Conservation (phyloP, 2,113 vertebrate species). For the Salvelinus alpinus region DNA sequence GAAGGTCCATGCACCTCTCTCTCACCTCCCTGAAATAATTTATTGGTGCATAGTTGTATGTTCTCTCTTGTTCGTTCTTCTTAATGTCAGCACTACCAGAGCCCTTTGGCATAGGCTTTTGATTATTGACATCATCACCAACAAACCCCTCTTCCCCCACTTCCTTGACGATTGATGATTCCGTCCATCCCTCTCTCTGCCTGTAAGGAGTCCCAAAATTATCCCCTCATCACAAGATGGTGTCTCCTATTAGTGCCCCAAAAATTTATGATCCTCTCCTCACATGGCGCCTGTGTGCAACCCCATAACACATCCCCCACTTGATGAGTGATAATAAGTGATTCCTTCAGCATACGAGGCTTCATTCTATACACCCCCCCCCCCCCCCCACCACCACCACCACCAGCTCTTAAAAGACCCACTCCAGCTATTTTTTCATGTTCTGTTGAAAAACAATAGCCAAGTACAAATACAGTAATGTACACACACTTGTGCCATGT, state of each 20-base stretch:
- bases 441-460: no score
- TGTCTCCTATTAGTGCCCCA: constrained; percentile 37
- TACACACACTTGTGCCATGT: not conserved
- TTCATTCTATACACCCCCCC: constrained; percentile 19
- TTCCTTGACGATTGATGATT: not conserved
- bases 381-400: constrained; percentile 13
- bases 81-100: not conserved
- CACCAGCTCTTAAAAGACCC: not conserved
- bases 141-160: not conserved
- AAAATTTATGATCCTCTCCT: constrained; percentile 52
- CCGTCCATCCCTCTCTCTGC: not conserved
- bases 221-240: not conserved
- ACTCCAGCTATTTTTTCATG: not conserved
- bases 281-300: constrained; percentile 31
- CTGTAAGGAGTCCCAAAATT: not conserved
- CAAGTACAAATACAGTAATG: not conserved
- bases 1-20: not conserved
- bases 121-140: not conserved
- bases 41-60: not conserved
- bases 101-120: not conserved
- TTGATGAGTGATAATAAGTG: constrained; percentile 48
- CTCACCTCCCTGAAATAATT: not conserved
- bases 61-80: not conserved
- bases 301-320: constrained; percentile 26
- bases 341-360: constrained; percentile 40